phyloP scores from a whole-genome alignment of 2,888 invertebrate species.

The Phlogophora meticulosa region DNA sequence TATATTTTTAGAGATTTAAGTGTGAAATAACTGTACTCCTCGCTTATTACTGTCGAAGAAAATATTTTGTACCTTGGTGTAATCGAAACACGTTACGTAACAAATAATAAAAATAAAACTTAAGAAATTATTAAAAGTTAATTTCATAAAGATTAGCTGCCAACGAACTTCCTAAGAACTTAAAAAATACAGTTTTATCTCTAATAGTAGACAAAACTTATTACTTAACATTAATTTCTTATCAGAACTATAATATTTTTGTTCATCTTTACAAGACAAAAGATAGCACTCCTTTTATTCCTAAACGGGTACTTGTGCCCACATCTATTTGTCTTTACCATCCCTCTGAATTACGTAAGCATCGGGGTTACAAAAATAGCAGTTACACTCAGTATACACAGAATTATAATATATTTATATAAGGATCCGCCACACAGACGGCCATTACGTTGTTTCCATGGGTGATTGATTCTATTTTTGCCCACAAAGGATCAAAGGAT shows the following conservation, averaged over 20 bases:
- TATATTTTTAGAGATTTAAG: no score
- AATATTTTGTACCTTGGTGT: no score
- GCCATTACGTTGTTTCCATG: conserved; percentile 49
- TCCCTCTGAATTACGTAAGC: conserved; percentile 28
- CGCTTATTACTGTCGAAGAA: no score
- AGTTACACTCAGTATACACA: conserved; percentile 31
- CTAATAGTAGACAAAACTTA: conserved; percentile 2
- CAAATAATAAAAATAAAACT: no score
- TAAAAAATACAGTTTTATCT: no score
- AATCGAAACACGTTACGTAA: no score
- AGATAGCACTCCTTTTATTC: background rate
- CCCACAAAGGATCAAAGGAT: conserved; percentile 50
- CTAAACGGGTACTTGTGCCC: background rate
- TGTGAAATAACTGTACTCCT: no score
- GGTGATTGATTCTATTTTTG: conserved; percentile 59
- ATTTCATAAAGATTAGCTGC: no score
- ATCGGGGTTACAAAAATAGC: conserved; percentile 38
- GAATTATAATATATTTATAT: conserved; percentile 46
- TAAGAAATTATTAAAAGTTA: no score
- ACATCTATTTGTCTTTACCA: conserved; percentile 15
- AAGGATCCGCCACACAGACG: conserved; percentile 36
- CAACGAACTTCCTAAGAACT: no score
- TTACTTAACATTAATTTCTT: background rate
- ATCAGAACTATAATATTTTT: background rate
- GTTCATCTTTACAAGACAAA: background rate